These are phyloP conservation scores for Neoniphon sammara DNA, from an alignment of 2,797 vertebrate genomes.

Conservation along the genomic window DNA sequence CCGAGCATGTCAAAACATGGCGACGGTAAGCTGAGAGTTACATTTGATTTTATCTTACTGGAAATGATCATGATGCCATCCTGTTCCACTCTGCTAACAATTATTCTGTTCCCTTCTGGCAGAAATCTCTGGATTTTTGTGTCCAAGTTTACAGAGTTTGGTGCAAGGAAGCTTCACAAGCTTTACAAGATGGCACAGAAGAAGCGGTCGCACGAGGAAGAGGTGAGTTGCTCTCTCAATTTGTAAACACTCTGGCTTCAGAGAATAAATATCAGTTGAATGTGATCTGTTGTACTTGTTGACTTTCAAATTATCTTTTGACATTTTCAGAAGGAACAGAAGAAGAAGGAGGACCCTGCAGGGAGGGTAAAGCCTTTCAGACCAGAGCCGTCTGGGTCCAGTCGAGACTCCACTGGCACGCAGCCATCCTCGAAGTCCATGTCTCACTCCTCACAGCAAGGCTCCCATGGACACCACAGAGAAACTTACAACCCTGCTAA, in stretches of 20 bases:
- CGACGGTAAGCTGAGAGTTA: constrained; percentile 82
- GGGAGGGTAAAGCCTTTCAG: constrained; percentile 89
- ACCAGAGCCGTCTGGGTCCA: constrained; percentile 90
- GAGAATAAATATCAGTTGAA: background rate
- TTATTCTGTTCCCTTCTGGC: constrained; percentile 36
- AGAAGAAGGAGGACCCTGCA: constrained; percentile 90
- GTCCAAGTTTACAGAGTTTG: constrained; percentile 99
- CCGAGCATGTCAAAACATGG: constrained; percentile 94
- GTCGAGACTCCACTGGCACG: constrained; percentile 88
- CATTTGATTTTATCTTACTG: too few species aligned
- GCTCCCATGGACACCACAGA: constrained; percentile 89
- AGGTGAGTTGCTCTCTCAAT: constrained; percentile 80
- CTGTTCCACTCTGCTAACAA: background rate
- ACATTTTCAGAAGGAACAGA: constrained; percentile 88
- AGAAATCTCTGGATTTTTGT: constrained; percentile 99
- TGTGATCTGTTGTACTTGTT: background rate
- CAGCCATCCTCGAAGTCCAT: constrained; percentile 85
- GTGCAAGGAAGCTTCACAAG: constrained; percentile 96
- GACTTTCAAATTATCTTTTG: constrained; percentile 4
- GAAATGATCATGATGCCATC: background rate
- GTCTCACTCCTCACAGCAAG: constrained; percentile 79
- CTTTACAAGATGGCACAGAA: constrained; percentile 99
- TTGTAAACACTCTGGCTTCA: background rate
- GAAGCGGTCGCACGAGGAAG: constrained; percentile 94
- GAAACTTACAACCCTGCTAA: constrained; percentile 87